phyloP scores from a whole-genome alignment of 2,113 vertebrate genomes.

The Cololabis saira region DNA sequence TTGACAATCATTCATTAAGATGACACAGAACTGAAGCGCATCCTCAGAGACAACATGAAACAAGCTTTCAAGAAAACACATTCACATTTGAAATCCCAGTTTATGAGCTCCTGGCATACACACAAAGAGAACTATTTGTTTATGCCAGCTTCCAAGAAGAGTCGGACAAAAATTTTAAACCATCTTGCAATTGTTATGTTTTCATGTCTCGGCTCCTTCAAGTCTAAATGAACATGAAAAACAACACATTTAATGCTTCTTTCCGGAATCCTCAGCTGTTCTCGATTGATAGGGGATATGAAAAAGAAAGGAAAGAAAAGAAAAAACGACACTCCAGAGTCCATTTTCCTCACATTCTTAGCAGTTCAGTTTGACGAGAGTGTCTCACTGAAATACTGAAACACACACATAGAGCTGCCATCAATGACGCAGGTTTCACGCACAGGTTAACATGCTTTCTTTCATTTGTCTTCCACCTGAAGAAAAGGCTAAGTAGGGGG shows the following conservation, averaged over 20 bases:
- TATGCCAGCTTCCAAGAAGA: slow-evolving; percentile 20
- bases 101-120: slow-evolving; percentile 24
- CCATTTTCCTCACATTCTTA: slow-evolving; percentile 55
- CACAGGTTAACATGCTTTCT: slow-evolving; percentile 32
- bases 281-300: slow-evolving; percentile 16
- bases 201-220: slow-evolving; percentile 8
- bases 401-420: slow-evolving; percentile 74
- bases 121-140: slow-evolving; percentile 16
- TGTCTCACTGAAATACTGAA: slow-evolving; percentile 50
- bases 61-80: slow-evolving; percentile 53
- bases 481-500: not conserved
- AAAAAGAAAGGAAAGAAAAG: not conserved
- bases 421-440: slow-evolving; percentile 43
- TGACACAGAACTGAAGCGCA: slow-evolving; percentile 63
- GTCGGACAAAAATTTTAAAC: slow-evolving; percentile 26
- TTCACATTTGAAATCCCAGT: slow-evolving; percentile 61
- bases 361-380: slow-evolving; percentile 37
- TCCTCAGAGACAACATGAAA: slow-evolving; percentile 58
- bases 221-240: slow-evolving; percentile 23
- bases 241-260: slow-evolving; percentile 15
- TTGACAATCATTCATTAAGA: slow-evolving; percentile 74
- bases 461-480: slow-evolving; percentile 23
- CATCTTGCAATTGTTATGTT: slow-evolving; percentile 17
- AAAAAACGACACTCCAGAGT: slow-evolving; percentile 13
- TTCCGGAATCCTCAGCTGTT: slow-evolving; percentile 30